Evolutionary conservation across 2,888 invertebrate species (phyloP), one percentile per base, ranked within the genome.

Genomic region (Dinocampus coccinellae): DNA sequence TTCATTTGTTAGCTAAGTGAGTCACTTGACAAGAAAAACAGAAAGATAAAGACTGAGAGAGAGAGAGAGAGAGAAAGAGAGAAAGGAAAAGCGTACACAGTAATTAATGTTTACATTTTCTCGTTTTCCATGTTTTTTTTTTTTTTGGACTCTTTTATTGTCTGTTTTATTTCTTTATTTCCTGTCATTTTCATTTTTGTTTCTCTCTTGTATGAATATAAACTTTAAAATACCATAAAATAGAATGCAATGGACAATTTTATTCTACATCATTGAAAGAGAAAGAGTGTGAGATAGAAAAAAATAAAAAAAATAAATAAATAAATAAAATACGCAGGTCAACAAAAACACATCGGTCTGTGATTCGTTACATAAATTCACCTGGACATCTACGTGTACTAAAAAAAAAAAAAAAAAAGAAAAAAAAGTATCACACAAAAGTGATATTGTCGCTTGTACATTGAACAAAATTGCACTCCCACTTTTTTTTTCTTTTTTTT

Each of bases 301-400:
- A 53, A 10, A 53, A 20, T 10, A 20, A 53, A 20, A 47, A 16
- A 53, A 10, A n/a, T n/a, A n/a, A n/a, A n/a, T n/a, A 57, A 29
- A 53, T 20, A 22, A 2, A 11, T n/a, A 22, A 11, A 53, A 22
- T 20, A 22, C 11, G 42, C 9, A 24, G 2, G 52, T 11, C 10
- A 2, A 53, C 52, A 22, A 10, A 20, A 53, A 53, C 24, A 33
- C 34, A 10, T 58, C 58, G 34, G 16, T 16, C 33, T 34, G 47
- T 20, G 58, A 58, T 58, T 58, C 57, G 57, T n/a, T 29, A 57
- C 57, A 29, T 57, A n/a, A 57, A 57, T 57, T 57, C 29, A 29
- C 24, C 29, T 29, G n/a, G 57, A 26, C 55, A 9, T 20, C 2
- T 9, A 22, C 11, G 52, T 22, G 52, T 1, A 16, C 3, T 16